Base-by-base conservation (phyloP, 2,797 vertebrate species). In the Sebastes steindachneri region DNA sequence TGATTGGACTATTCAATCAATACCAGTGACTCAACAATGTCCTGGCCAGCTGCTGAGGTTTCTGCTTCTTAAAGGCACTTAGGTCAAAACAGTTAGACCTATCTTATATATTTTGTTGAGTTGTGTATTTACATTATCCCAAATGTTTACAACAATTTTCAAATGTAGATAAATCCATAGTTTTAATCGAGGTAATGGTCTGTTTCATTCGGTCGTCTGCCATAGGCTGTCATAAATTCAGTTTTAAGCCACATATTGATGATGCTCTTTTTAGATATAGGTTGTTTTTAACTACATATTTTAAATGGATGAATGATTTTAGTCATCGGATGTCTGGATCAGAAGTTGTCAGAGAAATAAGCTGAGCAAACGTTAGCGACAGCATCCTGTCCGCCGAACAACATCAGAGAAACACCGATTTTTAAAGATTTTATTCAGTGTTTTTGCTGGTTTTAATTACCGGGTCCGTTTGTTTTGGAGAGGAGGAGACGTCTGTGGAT, bases 21-120 rank as follows among this genome's bases (percentile, higher is more conserved):
- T 82, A 85, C 4, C 33, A 31, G 54, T 88, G 86, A 88, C 75
- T 87, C 77, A 45, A 14, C 86, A 73, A 3, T 85, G 84, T 86
- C 28, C 75, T 57, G 74, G 31, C 75, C 80, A 65, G 68, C 73
- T 82, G 77, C 77, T 81, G 64, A 72, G 28, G 45, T 69, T 57
- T 62, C 60, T 65, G 54, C 1, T 17, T 73, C 57, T 45, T 29
- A 63, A 63, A 63, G 31, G 33, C 9, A 12, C 35, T 37, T 37
- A 37, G 35, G 35, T 45, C 0, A 45, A 45, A 17, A 45, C 41
- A 17, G 15, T 0, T 54, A 23, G 5, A 1, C 54, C 25, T 26
- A 26, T 57, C 25, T 26, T 26, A 37, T 37, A 37, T 14, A 37
- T 37, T 37, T 37, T 37, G 35, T 37, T 37, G 35, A 37, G 35